Percentiles rank a stretch among this genome's conserved stretches.
Conservation (phyloP, 2,797 vertebrate genomes). For the Darevskia mixta region DNA sequence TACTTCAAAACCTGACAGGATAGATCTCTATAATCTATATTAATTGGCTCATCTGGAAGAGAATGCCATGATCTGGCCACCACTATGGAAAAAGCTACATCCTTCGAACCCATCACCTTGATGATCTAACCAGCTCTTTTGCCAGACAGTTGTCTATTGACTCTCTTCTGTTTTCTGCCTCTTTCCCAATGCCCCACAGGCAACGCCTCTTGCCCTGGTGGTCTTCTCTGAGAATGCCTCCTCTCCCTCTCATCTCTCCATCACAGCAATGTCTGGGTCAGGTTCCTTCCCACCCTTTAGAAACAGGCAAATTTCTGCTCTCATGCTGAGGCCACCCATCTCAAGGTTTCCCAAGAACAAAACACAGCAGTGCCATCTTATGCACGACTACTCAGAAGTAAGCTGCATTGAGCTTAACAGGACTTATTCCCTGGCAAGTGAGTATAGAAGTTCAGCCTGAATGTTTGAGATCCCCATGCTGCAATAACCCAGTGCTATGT, state of each 20-base stretch:
- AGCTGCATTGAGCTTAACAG: neutral
- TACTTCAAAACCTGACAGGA: neutral
- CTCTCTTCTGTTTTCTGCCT: neutral
- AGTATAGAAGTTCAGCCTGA: neutral
- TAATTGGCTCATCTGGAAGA: no score
- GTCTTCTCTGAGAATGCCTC: no score
- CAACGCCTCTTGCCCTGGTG: no score
- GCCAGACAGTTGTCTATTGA: neutral
- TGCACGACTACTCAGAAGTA: neutral
- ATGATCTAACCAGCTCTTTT: neutral
- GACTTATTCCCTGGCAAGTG: neutral
- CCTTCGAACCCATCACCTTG: neutral
- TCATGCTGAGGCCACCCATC: fast-evolving
- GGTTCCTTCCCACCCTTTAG: neutral
- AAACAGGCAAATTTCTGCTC: neutral
- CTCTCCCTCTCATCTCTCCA: neutral
- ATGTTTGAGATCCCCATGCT: neutral
- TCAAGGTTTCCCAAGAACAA: fast-evolving
- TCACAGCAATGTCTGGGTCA: neutral
- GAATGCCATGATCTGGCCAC: neutral
- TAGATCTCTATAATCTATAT: no score
- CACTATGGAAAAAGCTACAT: neutral
- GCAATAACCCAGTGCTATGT: neutral
- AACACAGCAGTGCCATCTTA: neutral
- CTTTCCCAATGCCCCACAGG: neutral